Evolutionary conservation across 2,888 invertebrate genomes (phyloP).

Genomic region (Adela reaumurella): DNA sequence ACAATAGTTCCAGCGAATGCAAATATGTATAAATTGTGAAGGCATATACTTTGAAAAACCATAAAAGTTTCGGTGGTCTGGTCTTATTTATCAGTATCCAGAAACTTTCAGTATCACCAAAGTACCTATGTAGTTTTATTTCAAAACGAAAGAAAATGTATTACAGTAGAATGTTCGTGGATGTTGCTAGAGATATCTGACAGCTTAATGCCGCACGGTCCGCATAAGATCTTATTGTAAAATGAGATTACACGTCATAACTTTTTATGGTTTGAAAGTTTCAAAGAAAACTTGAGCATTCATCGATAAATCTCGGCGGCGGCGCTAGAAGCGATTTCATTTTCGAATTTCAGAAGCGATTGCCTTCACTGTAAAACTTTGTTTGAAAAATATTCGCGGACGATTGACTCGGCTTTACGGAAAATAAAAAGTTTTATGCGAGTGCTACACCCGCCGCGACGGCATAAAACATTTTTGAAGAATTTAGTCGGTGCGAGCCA

Average conservation of each 20-base stretch:
- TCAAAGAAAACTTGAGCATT: constrained; percentile 55
- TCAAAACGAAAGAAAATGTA: too few relatives aligned
- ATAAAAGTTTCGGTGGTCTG: too few relatives aligned
- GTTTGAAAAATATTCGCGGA: constrained; percentile 56
- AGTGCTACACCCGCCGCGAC: constrained; percentile 46
- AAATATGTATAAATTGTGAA: too few relatives aligned
- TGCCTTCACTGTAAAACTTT: constrained; percentile 57
- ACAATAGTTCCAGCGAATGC: too few relatives aligned
- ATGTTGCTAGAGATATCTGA: too few relatives aligned
- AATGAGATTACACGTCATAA: constrained; percentile 56
- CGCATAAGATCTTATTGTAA: constrained; percentile 12
- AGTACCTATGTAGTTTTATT: too few relatives aligned
- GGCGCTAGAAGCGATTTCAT: constrained; percentile 55
- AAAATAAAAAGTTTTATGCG: constrained; percentile 56
- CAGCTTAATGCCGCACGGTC: too few relatives aligned
- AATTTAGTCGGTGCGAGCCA: neutral
- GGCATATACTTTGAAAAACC: too few relatives aligned
- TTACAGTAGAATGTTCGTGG: too few relatives aligned
- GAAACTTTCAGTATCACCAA: too few relatives aligned
- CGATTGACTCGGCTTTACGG: constrained; percentile 56
- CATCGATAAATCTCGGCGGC: constrained; percentile 56
- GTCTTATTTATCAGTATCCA: too few relatives aligned
- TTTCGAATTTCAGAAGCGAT: constrained; percentile 58
- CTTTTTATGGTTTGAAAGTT: constrained; percentile 51
- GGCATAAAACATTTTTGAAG: constrained; percentile 1